Base-by-base conservation (phyloP, 2,113 vertebrate genomes). In the Mastomys coucha region DNA sequence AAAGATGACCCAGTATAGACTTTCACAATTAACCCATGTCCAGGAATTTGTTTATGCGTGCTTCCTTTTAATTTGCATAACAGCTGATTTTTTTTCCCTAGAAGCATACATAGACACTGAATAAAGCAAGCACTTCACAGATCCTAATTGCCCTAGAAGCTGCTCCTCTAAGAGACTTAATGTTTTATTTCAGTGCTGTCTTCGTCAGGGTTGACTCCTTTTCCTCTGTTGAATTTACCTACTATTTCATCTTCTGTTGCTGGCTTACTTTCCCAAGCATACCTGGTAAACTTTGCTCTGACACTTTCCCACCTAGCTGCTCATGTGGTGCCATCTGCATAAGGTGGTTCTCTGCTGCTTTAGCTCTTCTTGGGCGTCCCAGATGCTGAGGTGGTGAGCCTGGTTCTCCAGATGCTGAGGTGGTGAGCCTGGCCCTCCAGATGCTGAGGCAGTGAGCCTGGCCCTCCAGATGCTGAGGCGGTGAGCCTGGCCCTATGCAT, bases 21-120 rank as follows among this genome's bases (percentile, higher is more conserved):
- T 95, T 93, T 86, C 49, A 75, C 51, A 91, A 84, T 91, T 85
- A 91, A 95, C 6, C 49, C 26, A 31, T 75, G 24, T 90, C 88
- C 63, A 80, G 49, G 56, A 78, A 93, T 93, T 91, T 93, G 28
- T 53, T 78, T 51, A 26, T 77, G 45, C 26, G 3, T 51, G 14
- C 8, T 51, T 82, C 20, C 36, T 82, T 58, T 82, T 56, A 58
- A 36, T 81, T 58, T 81, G 51, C 5, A 53, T 53, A n/a, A n/a
- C 36, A 81, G 20, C 76, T 33, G 31, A 36, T 53, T 36, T 24
- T 33, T 31, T 2, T 3, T 3, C 10, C 9, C 51, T 10, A 58
- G 7, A n/a, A 51, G 51, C 51, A 58, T 36, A 80, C 33, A 80
- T 58, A 81, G 36, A 58, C 53, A 51, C 33, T 33, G 28, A 69